phyloP scores from a whole-genome alignment of 2,888 invertebrate species.

The Eupeodes latifasciatus region DNA sequence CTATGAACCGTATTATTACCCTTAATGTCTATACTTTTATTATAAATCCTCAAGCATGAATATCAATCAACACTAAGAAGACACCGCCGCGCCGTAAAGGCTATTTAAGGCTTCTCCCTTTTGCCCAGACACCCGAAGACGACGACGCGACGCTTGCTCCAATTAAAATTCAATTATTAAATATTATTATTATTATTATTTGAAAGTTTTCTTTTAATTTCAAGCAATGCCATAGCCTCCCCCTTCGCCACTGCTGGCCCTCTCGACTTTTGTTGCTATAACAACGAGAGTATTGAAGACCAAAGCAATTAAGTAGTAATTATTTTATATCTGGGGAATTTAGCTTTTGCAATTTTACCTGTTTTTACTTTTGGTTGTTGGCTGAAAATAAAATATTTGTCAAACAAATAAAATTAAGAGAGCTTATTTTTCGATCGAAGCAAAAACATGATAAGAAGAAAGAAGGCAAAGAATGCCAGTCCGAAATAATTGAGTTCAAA shows the following conservation, averaged over 20 bases:
- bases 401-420: constrained; percentile 5
- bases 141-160: not conserved
- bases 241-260: not conserved
- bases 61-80: constrained; percentile 19
- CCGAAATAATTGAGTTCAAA: constrained; percentile 8
- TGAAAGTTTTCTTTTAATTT: not conserved
- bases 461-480: too few species aligned
- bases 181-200: not conserved
- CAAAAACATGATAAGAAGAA: constrained; percentile 4
- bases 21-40: not conserved
- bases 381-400: not conserved
- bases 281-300: not conserved
- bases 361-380: not conserved
- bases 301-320: not conserved
- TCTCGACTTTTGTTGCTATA: not conserved
- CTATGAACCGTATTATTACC: not conserved
- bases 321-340: not conserved
- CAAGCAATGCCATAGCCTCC: not conserved
- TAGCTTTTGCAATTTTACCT: not conserved
- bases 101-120: not conserved
- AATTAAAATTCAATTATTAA: constrained; percentile 10
- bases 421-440: not conserved
- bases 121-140: too few species aligned
- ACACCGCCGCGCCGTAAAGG: not conserved
- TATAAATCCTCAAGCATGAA: not conserved